Base-by-base conservation (phyloP, 2,113 vertebrate species). In the Sialia sialis region DNA sequence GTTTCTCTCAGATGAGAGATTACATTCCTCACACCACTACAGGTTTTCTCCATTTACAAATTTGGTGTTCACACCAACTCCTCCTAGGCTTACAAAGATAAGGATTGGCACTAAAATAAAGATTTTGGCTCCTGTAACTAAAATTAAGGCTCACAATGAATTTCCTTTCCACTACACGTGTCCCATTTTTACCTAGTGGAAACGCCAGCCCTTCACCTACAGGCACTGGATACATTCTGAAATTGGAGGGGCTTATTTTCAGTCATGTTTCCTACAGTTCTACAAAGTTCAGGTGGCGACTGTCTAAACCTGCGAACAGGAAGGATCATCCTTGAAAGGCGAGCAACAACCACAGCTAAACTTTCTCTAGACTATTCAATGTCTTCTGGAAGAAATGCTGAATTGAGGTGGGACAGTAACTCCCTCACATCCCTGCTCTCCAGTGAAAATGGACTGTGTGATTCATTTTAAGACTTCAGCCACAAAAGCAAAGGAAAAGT, bases 111-210 rank as follows among this genome's bases (percentile, higher is more conserved):
- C 96, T 91, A 43, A 83, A 94, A 90, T 46, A 80, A 78, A 92
- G 41, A 67, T 93, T 96, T 96, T 97, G 95, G 95, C 97, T 97
- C 87, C 91, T 48, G 84, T 77, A 95, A 95, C 75, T 94, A 89
- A 96, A 96, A 95, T 97, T 97, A 97, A 97, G 97, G 97, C 97
- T 96, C 84, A 74, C 68, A 83, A 92, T 58, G 51, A 16, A 49
- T 90, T 70, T 88, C 79, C 83, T 94, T 69, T 75, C 67, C 49
- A 81, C 48, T 77, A 48, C 0, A 4, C 1, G 13, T 39, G 32
- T 80, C 58, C 93, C 85, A 13, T 64, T 86, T 91, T 87, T 84
- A 51, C 51, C 69, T 32, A 74, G 56, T 34, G 87, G 48, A 79
- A 96, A 93, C 10, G 34, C 88, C 94, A 94, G 85, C 89, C 93